Evolutionary conservation across 2,888 invertebrate genomes (phyloP).

Genomic region (Nymphalis c-album): DNA sequence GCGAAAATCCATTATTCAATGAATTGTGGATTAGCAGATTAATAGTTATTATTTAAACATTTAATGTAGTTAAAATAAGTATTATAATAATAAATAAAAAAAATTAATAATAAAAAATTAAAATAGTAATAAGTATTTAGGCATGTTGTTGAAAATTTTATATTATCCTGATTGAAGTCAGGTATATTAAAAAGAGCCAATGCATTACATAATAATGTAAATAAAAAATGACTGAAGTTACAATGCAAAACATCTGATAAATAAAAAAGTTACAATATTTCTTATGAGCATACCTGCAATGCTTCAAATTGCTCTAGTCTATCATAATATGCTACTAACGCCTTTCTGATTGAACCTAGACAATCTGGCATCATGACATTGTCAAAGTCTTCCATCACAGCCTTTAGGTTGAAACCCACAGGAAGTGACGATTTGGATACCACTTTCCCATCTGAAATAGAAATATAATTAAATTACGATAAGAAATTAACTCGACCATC

Average conservation of each 20-base stretch:
- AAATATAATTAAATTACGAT: too few species aligned
- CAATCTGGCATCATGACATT: slow-evolving; percentile 67
- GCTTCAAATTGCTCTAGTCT: slow-evolving; percentile 61
- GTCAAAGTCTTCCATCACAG: slow-evolving; percentile 60
- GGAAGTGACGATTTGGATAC: slow-evolving; percentile 62
- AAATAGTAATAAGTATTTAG: too few species aligned
- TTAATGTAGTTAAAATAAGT: too few species aligned
- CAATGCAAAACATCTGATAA: background rate
- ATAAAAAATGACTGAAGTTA: background rate
- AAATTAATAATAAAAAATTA: too few species aligned
- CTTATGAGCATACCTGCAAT: slow-evolving; percentile 53
- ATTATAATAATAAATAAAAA: too few species aligned
- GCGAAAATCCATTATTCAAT: too few species aligned
- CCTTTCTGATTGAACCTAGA: slow-evolving; percentile 59
- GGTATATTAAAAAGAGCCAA: too few species aligned
- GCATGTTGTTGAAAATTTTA: too few species aligned
- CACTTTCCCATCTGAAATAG: slow-evolving; percentile 52
- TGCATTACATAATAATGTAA: background rate
- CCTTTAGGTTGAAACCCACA: slow-evolving; percentile 62
- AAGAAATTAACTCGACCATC: too few species aligned
- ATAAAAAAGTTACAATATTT: background rate
- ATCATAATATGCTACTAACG: slow-evolving; percentile 66
- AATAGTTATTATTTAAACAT: too few species aligned
- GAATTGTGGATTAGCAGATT: too few species aligned
- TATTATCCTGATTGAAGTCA: too few species aligned